Evolutionary conservation across 2,797 vertebrate species (phyloP).

Genomic region (Neosilurus mollespiculum): DNA sequence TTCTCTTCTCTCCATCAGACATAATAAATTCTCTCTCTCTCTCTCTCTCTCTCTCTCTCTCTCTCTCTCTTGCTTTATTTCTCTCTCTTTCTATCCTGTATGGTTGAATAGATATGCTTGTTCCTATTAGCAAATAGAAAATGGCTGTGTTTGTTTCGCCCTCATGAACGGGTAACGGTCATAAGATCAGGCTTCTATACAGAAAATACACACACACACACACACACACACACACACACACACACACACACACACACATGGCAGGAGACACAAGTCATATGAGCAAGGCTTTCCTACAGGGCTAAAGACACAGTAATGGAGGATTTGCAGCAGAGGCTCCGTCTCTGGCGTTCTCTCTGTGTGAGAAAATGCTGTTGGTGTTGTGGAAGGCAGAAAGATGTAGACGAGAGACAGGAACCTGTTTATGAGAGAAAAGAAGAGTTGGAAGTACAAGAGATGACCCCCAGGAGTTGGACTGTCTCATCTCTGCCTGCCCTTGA

Average conservation of each 20-base stretch:
- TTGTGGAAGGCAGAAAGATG: slow-evolving; percentile 58
- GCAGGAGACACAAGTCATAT: slow-evolving; percentile 69
- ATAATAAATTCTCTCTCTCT: background rate
- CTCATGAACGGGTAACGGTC: slow-evolving; percentile 44
- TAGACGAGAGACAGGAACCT: slow-evolving; percentile 36
- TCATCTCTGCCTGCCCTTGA: slow-evolving; percentile 59
- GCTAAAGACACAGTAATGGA: slow-evolving; percentile 70
- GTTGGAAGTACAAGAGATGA: slow-evolving; percentile 45
- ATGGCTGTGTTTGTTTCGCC: slow-evolving; percentile 49
- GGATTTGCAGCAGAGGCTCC: slow-evolving; percentile 66
- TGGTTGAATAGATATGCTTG: slow-evolving; percentile 51
- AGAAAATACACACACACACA: slow-evolving; percentile 35
- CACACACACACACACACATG: slow-evolving; percentile 55
- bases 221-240: slow-evolving; percentile 37
- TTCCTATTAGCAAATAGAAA: slow-evolving; percentile 43
- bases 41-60: slow-evolving; percentile 26
- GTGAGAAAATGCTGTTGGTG: slow-evolving; percentile 68
- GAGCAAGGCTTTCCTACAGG: slow-evolving; percentile 57
- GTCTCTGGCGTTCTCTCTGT: slow-evolving; percentile 58
- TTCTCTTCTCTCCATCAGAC: background rate
- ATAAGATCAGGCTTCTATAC: slow-evolving; percentile 47
- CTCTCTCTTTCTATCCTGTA: slow-evolving; percentile 13
- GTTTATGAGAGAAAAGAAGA: slow-evolving; percentile 42
- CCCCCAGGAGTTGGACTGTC: slow-evolving; percentile 59
- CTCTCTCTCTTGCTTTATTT: background rate